A percentile compares a stretch with the other conserved stretches of the same genome.
Conservation (phyloP, 2,113 vertebrate genomes). For the Chiloscyllium plagiosum region DNA sequence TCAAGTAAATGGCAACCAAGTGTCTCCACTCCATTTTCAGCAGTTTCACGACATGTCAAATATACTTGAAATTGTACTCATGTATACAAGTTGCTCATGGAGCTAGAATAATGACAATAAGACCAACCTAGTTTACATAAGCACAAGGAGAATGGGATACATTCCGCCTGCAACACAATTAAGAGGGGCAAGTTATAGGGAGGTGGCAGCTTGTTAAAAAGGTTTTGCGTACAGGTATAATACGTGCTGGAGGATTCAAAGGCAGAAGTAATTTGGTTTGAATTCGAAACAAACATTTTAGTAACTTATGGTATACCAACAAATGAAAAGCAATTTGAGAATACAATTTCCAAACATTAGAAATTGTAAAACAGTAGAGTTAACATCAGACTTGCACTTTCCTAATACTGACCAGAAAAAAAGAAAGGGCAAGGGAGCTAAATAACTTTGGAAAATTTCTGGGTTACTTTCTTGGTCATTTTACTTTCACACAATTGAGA, state of each 20-base stretch:
- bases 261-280: not conserved
- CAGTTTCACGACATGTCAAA: not conserved
- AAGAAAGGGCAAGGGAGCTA: not conserved
- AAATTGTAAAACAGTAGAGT: not conserved
- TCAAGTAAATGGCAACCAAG: not conserved
- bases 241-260: not conserved
- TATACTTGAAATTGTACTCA: not conserved
- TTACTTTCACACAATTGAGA: not conserved
- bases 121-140: not conserved
- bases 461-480: not conserved
- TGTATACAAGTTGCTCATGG: not conserved
- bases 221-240: not conserved
- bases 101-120: not conserved
- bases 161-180: not conserved
- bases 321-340: not conserved
- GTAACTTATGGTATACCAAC: not conserved
- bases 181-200: not conserved
- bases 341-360: not conserved
- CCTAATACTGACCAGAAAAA: not conserved
- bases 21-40: not conserved
- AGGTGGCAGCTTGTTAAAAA: too few species aligned
- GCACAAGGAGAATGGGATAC: not conserved
- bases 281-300: not conserved
- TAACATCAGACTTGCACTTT: not conserved
- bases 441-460: not conserved